A percentile compares a stretch with the other conserved stretches of the same genome.
phyloP scores from a whole-genome alignment of 2,113 vertebrate genomes.

The Malurus alboscapulatus region DNA sequence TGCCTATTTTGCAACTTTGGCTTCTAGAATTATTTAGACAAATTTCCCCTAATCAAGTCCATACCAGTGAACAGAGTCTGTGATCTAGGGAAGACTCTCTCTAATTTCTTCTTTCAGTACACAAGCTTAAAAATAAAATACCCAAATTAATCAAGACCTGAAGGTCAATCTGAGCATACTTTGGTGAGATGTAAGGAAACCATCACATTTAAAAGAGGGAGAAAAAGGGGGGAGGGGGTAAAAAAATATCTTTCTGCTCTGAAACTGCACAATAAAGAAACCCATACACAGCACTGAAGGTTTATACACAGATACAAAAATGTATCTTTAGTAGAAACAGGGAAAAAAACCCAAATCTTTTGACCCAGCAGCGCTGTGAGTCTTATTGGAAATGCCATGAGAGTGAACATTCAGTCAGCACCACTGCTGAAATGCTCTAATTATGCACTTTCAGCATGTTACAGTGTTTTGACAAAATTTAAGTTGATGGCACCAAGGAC shows the following conservation, averaged over 20 bases:
- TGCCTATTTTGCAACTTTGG: not conserved
- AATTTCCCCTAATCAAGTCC: not conserved
- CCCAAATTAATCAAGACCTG: not conserved
- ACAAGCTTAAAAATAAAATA: not conserved
- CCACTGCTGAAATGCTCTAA: not conserved
- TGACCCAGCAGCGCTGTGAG: not conserved
- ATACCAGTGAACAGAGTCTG: not conserved
- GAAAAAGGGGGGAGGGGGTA: fast-evolving
- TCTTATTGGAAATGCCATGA: not conserved
- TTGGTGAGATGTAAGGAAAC: not conserved
- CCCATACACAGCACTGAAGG: not conserved
- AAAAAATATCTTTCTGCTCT: not conserved
- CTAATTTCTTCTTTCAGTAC: not conserved
- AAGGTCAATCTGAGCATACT: not conserved
- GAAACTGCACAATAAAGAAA: not conserved
- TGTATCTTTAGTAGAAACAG: not conserved
- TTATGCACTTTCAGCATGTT: not conserved
- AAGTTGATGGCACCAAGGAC: slow-evolving; percentile 10
- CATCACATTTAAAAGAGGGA: not conserved
- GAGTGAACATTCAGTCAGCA: not conserved
- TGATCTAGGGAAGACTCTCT: not conserved
- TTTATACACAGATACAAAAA: not conserved
- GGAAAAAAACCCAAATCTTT: not conserved
- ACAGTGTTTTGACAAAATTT: not conserved
- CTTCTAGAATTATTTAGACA: not conserved